Evolutionary conservation across 2,888 invertebrate genomes (phyloP).

Genomic region (Lasioglossum lativentre): DNA sequence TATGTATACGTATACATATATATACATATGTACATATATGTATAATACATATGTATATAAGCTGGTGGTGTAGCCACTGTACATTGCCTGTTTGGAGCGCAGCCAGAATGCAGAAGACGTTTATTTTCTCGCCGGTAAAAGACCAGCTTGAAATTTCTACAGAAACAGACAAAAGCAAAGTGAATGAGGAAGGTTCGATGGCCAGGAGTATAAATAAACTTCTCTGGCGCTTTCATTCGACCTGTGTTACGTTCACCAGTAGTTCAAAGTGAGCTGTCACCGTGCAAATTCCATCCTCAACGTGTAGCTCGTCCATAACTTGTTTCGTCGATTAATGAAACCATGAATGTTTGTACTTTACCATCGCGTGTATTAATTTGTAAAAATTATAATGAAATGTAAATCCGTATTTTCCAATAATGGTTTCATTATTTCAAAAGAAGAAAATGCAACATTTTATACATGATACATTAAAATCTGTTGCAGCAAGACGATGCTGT

Average conservation of each 20-base stretch:
- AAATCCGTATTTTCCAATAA: background rate
- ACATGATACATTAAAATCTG: no score
- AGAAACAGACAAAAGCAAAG: background rate
- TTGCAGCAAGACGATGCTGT: no score
- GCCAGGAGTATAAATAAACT: constrained; percentile 12
- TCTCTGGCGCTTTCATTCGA: background rate
- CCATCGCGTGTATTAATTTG: background rate
- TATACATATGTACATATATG: no score
- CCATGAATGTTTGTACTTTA: no score
- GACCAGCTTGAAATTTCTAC: constrained; percentile 6
- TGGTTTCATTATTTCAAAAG: background rate
- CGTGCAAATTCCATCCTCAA: background rate
- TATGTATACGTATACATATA: background rate
- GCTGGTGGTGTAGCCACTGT: background rate
- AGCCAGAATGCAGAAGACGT: background rate
- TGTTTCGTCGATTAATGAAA: no score
- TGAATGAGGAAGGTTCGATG: background rate
- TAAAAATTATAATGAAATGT: background rate
- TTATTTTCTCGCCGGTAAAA: background rate
- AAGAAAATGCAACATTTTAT: no score
- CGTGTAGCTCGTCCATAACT: no score
- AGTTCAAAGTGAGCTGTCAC: background rate
- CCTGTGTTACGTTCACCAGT: background rate
- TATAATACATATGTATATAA: background rate
- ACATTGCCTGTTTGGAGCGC: background rate